A percentile compares a stretch with the other conserved stretches of the same genome.
Conservation (phyloP, 2,113 vertebrate species). For the Lampris megalopsis region DNA sequence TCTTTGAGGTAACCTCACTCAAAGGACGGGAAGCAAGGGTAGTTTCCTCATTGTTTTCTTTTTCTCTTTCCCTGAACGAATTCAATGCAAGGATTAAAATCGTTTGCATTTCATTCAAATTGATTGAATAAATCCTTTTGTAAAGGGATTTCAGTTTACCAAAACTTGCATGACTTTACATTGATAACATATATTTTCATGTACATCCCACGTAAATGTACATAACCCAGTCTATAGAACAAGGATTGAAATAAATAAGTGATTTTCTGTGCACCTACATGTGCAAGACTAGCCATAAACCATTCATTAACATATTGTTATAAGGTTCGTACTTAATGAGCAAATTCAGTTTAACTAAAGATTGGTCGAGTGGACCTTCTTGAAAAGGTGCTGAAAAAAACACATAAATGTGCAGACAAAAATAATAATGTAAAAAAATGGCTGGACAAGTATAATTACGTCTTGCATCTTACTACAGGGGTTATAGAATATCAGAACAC, state of each 20-base stretch:
- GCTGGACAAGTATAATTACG: neutral
- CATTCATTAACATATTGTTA: neutral
- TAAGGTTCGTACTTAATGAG: neutral
- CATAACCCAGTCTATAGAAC: neutral
- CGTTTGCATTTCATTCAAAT: neutral
- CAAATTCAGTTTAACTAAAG: neutral
- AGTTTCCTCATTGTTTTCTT: neutral
- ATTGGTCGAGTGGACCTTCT: too few species aligned
- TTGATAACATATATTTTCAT: neutral
- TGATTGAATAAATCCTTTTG: neutral
- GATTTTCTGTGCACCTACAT: neutral
- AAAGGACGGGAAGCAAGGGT: neutral
- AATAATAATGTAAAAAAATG: too few species aligned
- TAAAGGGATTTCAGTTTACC: neutral
- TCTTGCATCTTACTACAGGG: neutral
- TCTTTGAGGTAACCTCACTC: neutral
- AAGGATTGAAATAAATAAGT: neutral
- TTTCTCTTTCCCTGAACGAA: neutral
- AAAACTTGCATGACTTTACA: neutral
- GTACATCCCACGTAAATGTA: neutral
- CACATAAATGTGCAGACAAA: too few species aligned
- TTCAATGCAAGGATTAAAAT: neutral
- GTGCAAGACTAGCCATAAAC: neutral
- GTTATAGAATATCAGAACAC: neutral
- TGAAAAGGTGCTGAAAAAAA: too few species aligned